A percentile compares a stretch with the other conserved stretches of the same genome.
These are phyloP conservation scores for Saiga tatarica DNA, from an alignment of 2,113 vertebrate genomes.

Conservation along the genomic window DNA sequence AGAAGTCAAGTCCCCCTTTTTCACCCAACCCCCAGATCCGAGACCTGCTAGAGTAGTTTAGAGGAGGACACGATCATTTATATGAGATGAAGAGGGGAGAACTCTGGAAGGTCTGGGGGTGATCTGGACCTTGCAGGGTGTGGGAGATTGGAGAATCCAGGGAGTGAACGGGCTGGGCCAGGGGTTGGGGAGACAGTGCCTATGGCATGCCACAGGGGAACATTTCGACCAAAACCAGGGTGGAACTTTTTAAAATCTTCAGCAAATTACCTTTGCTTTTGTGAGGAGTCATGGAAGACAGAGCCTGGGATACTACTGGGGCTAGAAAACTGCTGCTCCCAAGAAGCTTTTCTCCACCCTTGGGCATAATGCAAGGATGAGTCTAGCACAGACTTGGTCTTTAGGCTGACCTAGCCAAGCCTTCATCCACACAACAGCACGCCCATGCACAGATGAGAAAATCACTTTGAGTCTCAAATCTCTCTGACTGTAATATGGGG, in stretches of 20 bases:
- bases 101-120: neutral
- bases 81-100: neutral
- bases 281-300: neutral
- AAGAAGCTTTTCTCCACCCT: neutral
- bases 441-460: neutral
- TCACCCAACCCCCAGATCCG: accelerated
- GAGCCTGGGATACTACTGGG: neutral
- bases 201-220: accelerated
- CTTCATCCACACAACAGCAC: neutral
- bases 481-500: neutral
- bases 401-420: neutral
- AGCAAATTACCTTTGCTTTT: neutral
- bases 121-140: neutral
- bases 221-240: neutral
- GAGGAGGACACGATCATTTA: neutral
- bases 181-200: neutral
- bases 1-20: neutral
- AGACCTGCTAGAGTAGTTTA: neutral
- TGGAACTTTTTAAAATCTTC: neutral
- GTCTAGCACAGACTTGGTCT: neutral
- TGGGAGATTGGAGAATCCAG: neutral
- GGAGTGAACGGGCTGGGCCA: no score
- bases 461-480: neutral
- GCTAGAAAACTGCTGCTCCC: neutral
- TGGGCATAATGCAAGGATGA: neutral